These are phyloP conservation scores for Drosophila dunni DNA, from an alignment of 1,140 invertebrate genomes.

Conservation along the genomic window DNA sequence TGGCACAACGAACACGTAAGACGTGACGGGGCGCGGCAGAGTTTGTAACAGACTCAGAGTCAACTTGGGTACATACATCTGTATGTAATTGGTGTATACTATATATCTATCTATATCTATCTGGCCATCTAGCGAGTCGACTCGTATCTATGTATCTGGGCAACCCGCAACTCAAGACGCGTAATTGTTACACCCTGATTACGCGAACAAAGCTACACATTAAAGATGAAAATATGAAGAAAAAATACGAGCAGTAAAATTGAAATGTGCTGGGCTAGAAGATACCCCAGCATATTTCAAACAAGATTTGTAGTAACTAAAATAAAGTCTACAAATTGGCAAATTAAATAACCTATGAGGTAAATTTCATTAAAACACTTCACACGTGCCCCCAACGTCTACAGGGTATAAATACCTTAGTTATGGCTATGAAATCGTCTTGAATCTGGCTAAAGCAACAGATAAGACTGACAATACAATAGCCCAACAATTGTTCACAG, in stretches of 20 bases:
- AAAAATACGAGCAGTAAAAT: constrained; percentile 1
- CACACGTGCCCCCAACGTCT: too few species aligned
- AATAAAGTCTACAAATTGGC: too few species aligned
- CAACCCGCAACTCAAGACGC: constrained; percentile 68
- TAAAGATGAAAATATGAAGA: constrained; percentile 44
- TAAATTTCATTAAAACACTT: too few species aligned
- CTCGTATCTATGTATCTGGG: constrained; percentile 42
- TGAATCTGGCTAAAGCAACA: constrained; percentile 11
- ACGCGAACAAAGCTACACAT: constrained; percentile 59
- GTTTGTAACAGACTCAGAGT: constrained; percentile 36
- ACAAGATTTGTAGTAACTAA: too few species aligned
- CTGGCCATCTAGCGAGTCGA: constrained; percentile 42
- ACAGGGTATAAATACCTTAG: constrained; percentile 4
- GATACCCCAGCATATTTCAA: not conserved
- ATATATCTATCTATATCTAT: constrained; percentile 33
- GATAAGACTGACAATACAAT: constrained; percentile 39
- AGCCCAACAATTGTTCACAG: constrained; percentile 23
- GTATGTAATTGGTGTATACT: not conserved
- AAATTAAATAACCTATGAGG: too few species aligned
- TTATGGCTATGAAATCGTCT: not conserved
- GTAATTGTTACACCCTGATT: constrained; percentile 82
- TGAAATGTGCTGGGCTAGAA: not conserved
- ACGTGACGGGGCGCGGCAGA: constrained; percentile 72
- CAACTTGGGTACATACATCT: not conserved
- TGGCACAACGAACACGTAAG: constrained; percentile 52